Conservation (phyloP, 92 coral and sea anemone species). For the Phenganax subtilis region DNA sequence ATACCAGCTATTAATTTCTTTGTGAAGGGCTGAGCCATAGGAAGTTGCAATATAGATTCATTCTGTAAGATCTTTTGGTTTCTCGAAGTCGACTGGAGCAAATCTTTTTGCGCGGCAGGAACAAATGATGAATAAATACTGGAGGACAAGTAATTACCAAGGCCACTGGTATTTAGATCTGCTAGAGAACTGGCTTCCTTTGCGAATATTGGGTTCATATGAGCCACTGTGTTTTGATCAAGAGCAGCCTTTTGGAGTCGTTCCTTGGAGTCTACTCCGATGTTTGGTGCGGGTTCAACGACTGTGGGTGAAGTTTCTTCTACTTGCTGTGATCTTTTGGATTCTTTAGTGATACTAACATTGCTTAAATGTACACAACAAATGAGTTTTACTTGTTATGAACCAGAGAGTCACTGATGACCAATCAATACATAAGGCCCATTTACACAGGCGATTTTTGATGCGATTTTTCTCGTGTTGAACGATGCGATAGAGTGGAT, state of each 20-base stretch:
- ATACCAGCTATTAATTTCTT: background rate
- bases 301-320: background rate
- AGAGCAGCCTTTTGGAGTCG: background rate
- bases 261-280: background rate
- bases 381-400: too few species aligned
- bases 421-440: too few species aligned
- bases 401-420: too few species aligned
- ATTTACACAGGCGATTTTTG: too few species aligned
- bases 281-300: background rate
- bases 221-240: constrained; percentile 3
- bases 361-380: background rate
- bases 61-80: background rate
- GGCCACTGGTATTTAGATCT: background rate
- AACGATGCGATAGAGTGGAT: too few species aligned
- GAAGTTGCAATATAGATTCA: background rate
- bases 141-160: constrained; percentile 4
- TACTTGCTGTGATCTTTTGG: background rate
- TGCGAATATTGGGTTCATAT: background rate
- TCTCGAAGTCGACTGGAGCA: background rate
- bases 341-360: background rate
- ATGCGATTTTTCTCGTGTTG: too few species aligned
- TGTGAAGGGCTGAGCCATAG: background rate
- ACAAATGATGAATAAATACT: constrained; percentile 15
- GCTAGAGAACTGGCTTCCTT: background rate
- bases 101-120: constrained; percentile 3